A percentile compares a stretch with the other conserved stretches of the same genome.
Conservation (phyloP, 2,888 invertebrate genomes). For the Agrotis ipsilon region DNA sequence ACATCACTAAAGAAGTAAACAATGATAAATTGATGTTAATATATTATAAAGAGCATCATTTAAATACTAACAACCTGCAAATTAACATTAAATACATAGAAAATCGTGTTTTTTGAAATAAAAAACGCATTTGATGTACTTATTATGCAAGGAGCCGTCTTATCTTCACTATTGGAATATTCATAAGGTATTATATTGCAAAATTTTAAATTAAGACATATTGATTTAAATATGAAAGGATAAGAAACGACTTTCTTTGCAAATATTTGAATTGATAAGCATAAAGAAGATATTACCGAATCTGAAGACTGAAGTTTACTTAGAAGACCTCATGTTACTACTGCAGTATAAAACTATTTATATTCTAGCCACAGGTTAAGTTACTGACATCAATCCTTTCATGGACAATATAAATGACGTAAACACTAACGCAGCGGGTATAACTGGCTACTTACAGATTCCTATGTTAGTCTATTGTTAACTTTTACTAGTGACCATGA, state of each 20-base stretch:
- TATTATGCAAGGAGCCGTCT: conserved; percentile 34
- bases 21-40: conserved; percentile 54
- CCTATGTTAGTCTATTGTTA: background rate
- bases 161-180: conserved; percentile 23
- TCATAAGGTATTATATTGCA: conserved; percentile 24
- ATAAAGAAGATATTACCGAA: background rate
- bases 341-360: background rate
- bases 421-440: background rate
- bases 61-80: conserved; percentile 39
- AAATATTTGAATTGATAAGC: conserved; percentile 29
- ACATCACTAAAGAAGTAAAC: conserved; percentile 37
- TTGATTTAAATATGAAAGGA: conserved; percentile 24
- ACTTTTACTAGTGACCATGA: background rate
- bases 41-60: conserved; percentile 44
- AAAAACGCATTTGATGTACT: conserved; percentile 13
- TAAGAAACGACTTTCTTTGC: conserved; percentile 35
- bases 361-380: background rate
- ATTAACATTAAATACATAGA: conserved; percentile 36
- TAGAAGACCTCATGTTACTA: background rate
- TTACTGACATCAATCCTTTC: conserved; percentile 4
- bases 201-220: conserved; percentile 27
- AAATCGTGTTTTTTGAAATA: conserved; percentile 23
- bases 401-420: conserved; percentile 26
- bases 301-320: background rate
- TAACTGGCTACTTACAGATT: background rate